phyloP scores from a whole-genome alignment of 2,888 invertebrate genomes.

The Agrochola litura region DNA sequence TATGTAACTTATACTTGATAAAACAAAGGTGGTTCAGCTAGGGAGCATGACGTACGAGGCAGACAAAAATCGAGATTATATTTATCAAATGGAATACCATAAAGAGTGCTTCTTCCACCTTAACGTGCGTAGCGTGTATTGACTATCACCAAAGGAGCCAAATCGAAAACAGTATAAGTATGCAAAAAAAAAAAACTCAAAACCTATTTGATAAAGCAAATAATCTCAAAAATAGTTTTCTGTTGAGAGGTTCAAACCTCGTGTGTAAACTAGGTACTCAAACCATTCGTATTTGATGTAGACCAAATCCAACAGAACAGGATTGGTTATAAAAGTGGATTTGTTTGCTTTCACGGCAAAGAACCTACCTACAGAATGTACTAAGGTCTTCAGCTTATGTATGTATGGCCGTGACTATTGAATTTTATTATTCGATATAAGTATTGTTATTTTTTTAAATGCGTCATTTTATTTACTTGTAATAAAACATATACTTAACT shows the following conservation, averaged over 20 bases:
- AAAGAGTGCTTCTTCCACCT: not conserved
- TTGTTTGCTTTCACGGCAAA: constrained; percentile 11
- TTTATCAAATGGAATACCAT: not conserved
- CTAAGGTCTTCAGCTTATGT: not conserved
- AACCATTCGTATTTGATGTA: constrained; percentile 23
- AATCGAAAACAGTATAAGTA: constrained; percentile 1
- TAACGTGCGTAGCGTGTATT: not conserved
- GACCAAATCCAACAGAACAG: constrained; percentile 39
- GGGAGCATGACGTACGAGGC: no score
- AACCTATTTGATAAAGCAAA: constrained; percentile 32
- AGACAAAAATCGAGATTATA: no score
- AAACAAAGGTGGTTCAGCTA: no score
- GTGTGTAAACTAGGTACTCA: not conserved
- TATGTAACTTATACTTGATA: no score
- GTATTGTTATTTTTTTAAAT: no score
- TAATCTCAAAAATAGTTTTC: not conserved
- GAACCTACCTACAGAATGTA: not conserved
- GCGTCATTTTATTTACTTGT: no score
- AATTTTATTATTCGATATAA: no score
- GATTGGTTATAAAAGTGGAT: constrained; percentile 33
- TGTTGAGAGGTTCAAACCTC: not conserved
- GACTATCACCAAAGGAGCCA: not conserved
- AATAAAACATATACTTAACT: no score
- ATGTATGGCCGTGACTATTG: no score
- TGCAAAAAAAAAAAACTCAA: not conserved